Evolutionary conservation across 2,888 invertebrate species (phyloP), one percentile per base, ranked within the genome.

Genomic region (Tuta absoluta): DNA sequence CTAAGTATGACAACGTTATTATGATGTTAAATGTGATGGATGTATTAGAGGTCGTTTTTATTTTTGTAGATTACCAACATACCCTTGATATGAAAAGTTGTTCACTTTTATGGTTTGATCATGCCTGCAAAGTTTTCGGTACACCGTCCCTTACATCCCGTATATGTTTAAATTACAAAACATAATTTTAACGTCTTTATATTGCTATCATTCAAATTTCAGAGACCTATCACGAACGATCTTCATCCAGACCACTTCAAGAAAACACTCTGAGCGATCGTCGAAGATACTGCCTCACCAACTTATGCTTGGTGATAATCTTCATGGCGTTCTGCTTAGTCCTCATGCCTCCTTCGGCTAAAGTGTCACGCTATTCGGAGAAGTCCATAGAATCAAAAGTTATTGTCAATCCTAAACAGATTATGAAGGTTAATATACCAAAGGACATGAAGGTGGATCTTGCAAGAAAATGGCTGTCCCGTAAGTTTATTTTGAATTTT

Each of bases 401-500:
- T 28, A 11, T 28, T 3, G 23, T 56, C 14, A 56, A 56, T n/a
- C 56, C 56, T n/a, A 28, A 24, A 5, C n/a, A 28, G 24, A 28
- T 56, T n/a, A 23, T 24, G 24, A 56, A n/a, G 24, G 28, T 56
- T 4, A 23, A 56, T 10, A 56, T 56, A 24, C 56, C 56, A 12
- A 56, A 56, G 14, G 56, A 56, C 7, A 24, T 24, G n/a, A 24
- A n/a, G 56, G n/a, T 28, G 4, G 28, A 56, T 11, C 24, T 28
- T 7, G 56, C 56, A 28, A 56, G 28, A n/a, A 33, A 28, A n/a
- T 56, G 56, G 56, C 12, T 56, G 1, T 14, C 56, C 5, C 24
- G 56, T 56, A 56, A 56, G 56, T 56, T 28, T 17, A 1, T 19
- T 49, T 2, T 8, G 1, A 41, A 12, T 41, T 14, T 14, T 14